Conservation (phyloP, 2,113 vertebrate species). For the Motacilla tschutschensis region DNA sequence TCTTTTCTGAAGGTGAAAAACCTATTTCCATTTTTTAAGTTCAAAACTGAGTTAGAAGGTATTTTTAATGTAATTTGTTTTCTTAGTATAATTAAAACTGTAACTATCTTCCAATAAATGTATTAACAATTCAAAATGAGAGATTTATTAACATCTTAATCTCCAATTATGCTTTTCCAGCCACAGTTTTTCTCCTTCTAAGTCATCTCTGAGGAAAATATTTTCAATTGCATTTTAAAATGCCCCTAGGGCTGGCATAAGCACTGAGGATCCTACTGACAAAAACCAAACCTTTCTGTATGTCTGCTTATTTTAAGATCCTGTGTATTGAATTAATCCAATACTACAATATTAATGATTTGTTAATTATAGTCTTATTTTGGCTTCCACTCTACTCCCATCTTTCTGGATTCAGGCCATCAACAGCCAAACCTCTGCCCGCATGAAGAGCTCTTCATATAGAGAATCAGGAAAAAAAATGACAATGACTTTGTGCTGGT, state of each 20-base stretch:
- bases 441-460: fast-evolving
- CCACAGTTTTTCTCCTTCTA: neutral
- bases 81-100: slow-evolving; percentile 34
- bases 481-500: neutral
- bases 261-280: neutral
- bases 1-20: slow-evolving; percentile 41
- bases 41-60: neutral
- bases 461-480: neutral
- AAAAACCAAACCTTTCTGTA: neutral
- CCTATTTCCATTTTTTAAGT: slow-evolving; percentile 5
- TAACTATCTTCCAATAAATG: slow-evolving; percentile 30
- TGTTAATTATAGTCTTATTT: neutral
- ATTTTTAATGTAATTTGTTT: slow-evolving; percentile 32
- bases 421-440: fast-evolving
- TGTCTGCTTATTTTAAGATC: neutral
- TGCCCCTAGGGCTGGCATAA: neutral
- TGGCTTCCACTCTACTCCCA: neutral
- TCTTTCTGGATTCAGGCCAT: neutral
- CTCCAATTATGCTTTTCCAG: neutral
- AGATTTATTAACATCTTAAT: slow-evolving; percentile 27
- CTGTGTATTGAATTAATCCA: neutral
- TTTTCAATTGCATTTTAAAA: neutral
- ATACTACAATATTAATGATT: neutral
- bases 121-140: slow-evolving; percentile 24
- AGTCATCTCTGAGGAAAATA: neutral